Percentiles rank a stretch among this genome's conserved stretches.
Evolutionary conservation across 2,113 vertebrate species (phyloP).

Genomic region (Bujurquina vittata): DNA sequence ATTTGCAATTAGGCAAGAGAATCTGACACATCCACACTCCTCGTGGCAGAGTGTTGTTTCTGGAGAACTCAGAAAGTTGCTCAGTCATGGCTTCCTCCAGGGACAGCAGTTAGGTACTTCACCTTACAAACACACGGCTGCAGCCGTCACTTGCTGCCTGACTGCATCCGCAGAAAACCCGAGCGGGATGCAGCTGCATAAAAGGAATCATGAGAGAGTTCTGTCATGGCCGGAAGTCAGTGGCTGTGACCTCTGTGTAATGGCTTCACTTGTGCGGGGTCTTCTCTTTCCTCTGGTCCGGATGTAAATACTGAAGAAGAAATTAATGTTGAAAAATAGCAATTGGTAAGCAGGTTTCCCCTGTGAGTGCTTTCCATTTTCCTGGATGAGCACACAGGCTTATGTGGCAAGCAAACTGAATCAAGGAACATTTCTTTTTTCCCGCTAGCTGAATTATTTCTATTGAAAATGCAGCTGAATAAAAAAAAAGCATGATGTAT

Average conservation of each 20-base stretch:
- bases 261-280: conserved; percentile 39
- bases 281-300: conserved; percentile 25
- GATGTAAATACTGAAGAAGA: conserved; percentile 22
- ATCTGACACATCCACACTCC: conserved; percentile 16
- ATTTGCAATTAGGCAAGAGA: conserved; percentile 50
- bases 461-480: conserved; percentile 37
- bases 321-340: conserved; percentile 41
- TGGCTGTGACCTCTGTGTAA: conserved; percentile 47
- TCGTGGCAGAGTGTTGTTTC: conserved; percentile 40
- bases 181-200: conserved; percentile 32
- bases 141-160: conserved; percentile 36
- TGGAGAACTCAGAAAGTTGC: conserved; percentile 44
- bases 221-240: conserved; percentile 49
- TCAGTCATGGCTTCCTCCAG: conserved; percentile 34
- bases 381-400: conserved; percentile 26
- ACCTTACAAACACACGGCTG: conserved; percentile 48
- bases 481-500: conserved; percentile 35
- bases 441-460: conserved; percentile 31
- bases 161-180: conserved; percentile 36
- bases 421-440: conserved; percentile 37
- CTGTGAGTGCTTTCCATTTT: conserved; percentile 40
- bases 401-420: conserved; percentile 34
- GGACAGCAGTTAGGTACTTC: conserved; percentile 48
- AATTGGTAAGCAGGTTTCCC: conserved; percentile 37
- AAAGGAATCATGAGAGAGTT: conserved; percentile 46